phyloP scores from a whole-genome alignment of 2,888 invertebrate genomes.

The Thera obeliscata region DNA sequence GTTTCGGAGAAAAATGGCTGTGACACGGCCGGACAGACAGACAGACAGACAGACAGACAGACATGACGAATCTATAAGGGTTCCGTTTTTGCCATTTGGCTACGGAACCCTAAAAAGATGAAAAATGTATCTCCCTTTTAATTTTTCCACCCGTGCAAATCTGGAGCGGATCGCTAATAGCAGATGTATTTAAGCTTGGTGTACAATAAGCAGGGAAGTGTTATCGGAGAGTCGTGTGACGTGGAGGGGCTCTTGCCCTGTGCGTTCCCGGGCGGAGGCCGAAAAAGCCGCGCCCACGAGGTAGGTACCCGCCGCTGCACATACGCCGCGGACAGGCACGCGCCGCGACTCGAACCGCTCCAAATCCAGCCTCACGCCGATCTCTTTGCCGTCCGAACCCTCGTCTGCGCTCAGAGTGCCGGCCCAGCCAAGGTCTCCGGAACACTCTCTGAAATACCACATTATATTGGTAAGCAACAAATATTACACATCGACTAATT shows the following conservation, averaged over 20 bases:
- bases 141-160: no score
- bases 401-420: conserved; percentile 69
- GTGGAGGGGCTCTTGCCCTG: conserved; percentile 46
- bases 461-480: no score
- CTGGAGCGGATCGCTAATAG: background rate
- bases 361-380: conserved; percentile 71
- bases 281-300: conserved; percentile 87
- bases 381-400: conserved; percentile 65
- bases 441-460: conserved; percentile 59
- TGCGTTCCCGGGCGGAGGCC: conserved; percentile 50
- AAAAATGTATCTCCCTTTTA: no score
- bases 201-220: conserved; percentile 71
- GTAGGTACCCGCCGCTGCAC: conserved; percentile 87
- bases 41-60: no score
- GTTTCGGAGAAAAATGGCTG: no score
- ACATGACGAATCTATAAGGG: no score
- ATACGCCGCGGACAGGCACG: conserved; percentile 85
- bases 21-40: no score
- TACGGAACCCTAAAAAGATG: no score
- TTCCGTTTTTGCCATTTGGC: no score
- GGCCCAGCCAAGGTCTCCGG: conserved; percentile 73
- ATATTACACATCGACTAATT: no score
- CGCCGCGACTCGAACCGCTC: conserved; percentile 80
- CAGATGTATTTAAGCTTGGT: conserved; percentile 45
- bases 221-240: conserved; percentile 61